These are phyloP conservation scores for Heliconius nattereri DNA, from an alignment of 1,140 invertebrate genomes.

Conservation along the genomic window DNA sequence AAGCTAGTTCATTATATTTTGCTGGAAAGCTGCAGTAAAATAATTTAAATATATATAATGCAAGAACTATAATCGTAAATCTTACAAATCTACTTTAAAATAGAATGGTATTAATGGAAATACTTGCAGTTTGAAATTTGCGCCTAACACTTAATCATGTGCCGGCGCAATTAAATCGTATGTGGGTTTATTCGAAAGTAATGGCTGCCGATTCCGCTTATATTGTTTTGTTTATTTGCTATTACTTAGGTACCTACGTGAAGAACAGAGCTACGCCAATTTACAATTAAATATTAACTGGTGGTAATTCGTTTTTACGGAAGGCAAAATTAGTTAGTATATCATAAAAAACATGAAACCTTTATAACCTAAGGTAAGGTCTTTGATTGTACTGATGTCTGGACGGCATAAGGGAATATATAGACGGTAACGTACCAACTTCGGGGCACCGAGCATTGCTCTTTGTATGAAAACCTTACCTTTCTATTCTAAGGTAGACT, in stretches of 20 bases:
- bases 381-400: no score
- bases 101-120: conserved; percentile 11
- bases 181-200: conserved; percentile 12
- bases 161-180: conserved; percentile 11
- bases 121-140: neutral
- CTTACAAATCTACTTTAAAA: conserved; percentile 10
- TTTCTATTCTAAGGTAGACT: no score
- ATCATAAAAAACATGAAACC: no score
- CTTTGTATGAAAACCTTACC: no score
- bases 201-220: neutral
- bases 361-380: no score
- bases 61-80: conserved; percentile 7
- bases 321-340: no score
- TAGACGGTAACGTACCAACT: no score
- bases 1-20: neutral
- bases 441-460: no score
- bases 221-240: conserved; percentile 3
- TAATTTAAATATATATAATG: conserved; percentile 10
- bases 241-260: neutral
- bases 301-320: no score
- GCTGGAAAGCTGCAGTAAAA: neutral
- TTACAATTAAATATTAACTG: no score
- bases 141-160: conserved; percentile 10
- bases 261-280: no score
- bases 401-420: no score